A percentile compares a stretch with the other conserved stretches of the same genome.
phyloP scores from a whole-genome alignment of 1,140 invertebrate species.

The Muscidifurax raptorellus region DNA sequence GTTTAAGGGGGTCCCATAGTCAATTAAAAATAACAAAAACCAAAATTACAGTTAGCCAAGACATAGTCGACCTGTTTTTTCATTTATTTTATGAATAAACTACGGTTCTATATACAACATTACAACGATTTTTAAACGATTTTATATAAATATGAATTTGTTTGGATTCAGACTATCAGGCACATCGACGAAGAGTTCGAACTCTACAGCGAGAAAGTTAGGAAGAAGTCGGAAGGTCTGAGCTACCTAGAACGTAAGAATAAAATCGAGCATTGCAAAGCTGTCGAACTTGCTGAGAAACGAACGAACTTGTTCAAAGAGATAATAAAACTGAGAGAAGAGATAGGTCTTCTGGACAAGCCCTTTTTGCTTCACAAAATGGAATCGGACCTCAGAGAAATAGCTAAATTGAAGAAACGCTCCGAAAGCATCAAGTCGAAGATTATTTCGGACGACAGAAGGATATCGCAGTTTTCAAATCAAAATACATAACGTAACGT shows the following conservation, averaged over 20 bases:
- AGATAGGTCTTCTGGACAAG: slow-evolving; percentile 38
- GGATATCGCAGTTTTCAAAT: background rate
- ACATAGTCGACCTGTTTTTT: background rate
- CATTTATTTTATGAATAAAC: background rate
- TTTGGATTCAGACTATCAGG: slow-evolving; percentile 10
- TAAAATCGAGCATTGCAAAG: background rate
- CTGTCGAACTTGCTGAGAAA: background rate
- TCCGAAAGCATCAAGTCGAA: background rate
- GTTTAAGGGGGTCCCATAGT: background rate
- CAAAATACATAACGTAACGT: background rate
- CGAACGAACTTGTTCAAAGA: background rate
- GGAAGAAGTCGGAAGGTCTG: background rate
- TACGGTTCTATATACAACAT: too few species aligned
- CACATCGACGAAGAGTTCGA: slow-evolving; percentile 42
- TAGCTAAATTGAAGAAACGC: background rate
- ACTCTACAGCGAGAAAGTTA: slow-evolving; percentile 21
- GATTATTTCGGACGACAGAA: background rate
- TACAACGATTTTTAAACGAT: background rate
- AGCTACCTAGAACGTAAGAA: background rate
- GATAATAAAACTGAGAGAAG: slow-evolving; percentile 14
- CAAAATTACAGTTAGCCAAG: too few species aligned
- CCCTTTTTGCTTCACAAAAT: slow-evolving; percentile 32
- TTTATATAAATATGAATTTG: too few species aligned
- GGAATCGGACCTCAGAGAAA: slow-evolving; percentile 9
- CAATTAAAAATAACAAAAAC: too few species aligned